These are phyloP conservation scores for Naso thynnoides DNA, from an alignment of 2,797 vertebrate genomes.

Conservation along the genomic window DNA sequence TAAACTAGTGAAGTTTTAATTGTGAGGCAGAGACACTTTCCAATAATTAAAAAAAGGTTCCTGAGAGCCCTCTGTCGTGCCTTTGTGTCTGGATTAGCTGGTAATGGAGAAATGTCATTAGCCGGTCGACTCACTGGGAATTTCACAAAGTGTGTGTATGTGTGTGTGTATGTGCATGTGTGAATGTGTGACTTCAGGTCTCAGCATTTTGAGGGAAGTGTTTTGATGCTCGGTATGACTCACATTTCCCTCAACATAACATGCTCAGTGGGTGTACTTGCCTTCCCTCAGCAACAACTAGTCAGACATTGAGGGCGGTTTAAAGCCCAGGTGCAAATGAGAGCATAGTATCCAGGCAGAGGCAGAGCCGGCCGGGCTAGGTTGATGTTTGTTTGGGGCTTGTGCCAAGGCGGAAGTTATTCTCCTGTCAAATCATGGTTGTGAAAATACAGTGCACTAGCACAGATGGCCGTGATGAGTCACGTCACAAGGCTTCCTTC, in stretches of 20 bases:
- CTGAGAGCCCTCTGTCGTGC: constrained; percentile 30
- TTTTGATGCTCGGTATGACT: constrained; percentile 68
- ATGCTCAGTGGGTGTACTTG: constrained; percentile 61
- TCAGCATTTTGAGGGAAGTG: constrained; percentile 66
- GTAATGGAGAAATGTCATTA: constrained; percentile 65
- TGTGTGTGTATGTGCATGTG: constrained; percentile 30
- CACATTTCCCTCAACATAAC: constrained; percentile 64
- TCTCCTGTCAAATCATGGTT: constrained; percentile 60
- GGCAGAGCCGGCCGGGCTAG: constrained; percentile 34
- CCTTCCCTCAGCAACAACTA: constrained; percentile 58
- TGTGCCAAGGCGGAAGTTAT: constrained; percentile 73
- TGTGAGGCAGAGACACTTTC: constrained; percentile 41
- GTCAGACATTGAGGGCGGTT: constrained; percentile 61
- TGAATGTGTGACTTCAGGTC: constrained; percentile 52
- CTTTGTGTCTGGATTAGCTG: constrained; percentile 64
- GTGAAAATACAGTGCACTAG: constrained; percentile 67
- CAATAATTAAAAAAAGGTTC: constrained; percentile 48
- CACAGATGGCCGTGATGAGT: constrained; percentile 77
- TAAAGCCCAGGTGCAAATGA: constrained; percentile 69
- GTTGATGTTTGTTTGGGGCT: constrained; percentile 64
- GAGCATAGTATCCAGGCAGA: constrained; percentile 64
- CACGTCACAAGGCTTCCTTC: constrained; percentile 73
- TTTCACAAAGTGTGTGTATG: constrained; percentile 42
- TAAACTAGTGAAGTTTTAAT: constrained; percentile 52
- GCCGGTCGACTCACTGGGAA: constrained; percentile 56